Base-by-base conservation (phyloP, 2,888 invertebrate genomes). In the Altica lythri region DNA sequence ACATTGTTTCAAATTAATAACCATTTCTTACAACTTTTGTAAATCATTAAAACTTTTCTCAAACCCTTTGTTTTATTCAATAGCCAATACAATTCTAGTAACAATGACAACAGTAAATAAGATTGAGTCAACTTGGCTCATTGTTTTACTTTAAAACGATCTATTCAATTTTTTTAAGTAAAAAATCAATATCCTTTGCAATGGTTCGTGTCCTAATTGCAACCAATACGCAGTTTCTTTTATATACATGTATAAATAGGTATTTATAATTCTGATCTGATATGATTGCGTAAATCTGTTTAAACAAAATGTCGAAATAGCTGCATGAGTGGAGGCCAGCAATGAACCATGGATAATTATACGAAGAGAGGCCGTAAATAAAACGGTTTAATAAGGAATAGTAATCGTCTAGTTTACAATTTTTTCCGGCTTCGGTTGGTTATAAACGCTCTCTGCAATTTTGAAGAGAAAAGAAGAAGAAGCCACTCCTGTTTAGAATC, bases 261-360 rank as follows among this genome's bases (percentile, higher is more conserved):
- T 40, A 49, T 49, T 40, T 40, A 43, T 42, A 37, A 30, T 27
- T 43, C 9, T 43, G 47, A 48, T 53, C 53, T 18, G 48, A 35
- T 40, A 25, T 16, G 46, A 46, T 51, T 42, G 50, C 55, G 34
- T 30, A 55, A 55, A 49, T 34, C 30, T n/a, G n/a, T 29, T 40
- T 42, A 30, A n/a, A 27, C 46, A 13, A 55, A 51, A 51, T 55
- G 46, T 46, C 40, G 55, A 55, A 55, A 47, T 49, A 49, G 14
- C 32, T 25, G 40, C 37, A 49, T 42, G 22, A 40, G 35, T 46
- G 42, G 55, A 55, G 55, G 55, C 42, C 55, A 30, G 46, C 51
- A 50, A 34, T 51, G 47, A 51, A 55, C 51, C 55, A 50, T 55
- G 40, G 51, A 55, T 55, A 47, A 55, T 55, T 55, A 51, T 49